A percentile compares a stretch with the other conserved stretches of the same genome.
These are phyloP conservation scores for Notolepis coatsorum DNA, from an alignment of 2,797 vertebrate species.

Conservation along the genomic window DNA sequence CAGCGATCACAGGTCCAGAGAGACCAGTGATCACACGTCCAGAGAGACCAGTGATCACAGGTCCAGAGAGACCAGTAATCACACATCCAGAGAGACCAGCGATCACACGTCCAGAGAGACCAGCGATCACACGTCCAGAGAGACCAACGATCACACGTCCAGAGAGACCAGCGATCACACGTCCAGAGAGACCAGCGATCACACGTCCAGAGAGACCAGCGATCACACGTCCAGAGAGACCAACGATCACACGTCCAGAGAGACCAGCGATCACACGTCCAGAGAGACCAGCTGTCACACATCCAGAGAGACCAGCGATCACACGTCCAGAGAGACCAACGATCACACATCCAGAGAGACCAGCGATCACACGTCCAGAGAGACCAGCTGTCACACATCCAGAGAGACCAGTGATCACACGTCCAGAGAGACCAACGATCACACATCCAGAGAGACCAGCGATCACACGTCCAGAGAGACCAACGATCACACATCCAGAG, in stretches of 20 bases:
- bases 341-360: no score
- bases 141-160: constrained; percentile 53
- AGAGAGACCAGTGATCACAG: constrained; percentile 39
- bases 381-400: constrained; percentile 7
- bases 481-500: no score
- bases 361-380: no score
- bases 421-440: constrained; percentile 47
- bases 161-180: constrained; percentile 39
- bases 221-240: no score
- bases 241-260: no score
- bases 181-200: constrained; percentile 51
- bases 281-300: constrained; percentile 7
- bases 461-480: no score
- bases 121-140: constrained; percentile 49
- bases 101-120: constrained; percentile 56
- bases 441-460: no score
- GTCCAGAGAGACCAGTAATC: constrained; percentile 50
- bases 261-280: constrained; percentile 31
- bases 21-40: constrained; percentile 53
- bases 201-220: no score
- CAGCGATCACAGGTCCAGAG: constrained; percentile 49
- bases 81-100: constrained; percentile 57
- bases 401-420: constrained; percentile 31
- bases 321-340: no score
- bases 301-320: constrained; percentile 31